Conservation (phyloP, 2,797 vertebrate genomes). For the Coilia nasus region DNA sequence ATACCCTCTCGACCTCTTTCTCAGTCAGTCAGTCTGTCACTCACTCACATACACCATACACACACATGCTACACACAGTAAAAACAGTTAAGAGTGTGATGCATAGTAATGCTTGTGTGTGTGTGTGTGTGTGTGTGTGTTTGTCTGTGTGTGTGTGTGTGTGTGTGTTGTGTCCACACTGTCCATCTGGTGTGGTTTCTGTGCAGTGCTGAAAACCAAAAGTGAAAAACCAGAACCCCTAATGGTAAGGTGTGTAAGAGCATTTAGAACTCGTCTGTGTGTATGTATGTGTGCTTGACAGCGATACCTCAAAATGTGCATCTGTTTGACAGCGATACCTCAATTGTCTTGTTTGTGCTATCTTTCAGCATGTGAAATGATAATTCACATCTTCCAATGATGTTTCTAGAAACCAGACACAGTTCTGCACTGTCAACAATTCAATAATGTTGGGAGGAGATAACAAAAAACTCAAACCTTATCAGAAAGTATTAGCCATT, state of each 20-base stretch:
- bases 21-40: not conserved
- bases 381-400: not conserved
- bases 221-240: conserved; percentile 4
- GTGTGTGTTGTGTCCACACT: conserved; percentile 9
- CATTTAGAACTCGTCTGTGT: conserved; percentile 23
- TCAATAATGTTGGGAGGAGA: too few relatives aligned
- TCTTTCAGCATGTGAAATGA: too few relatives aligned
- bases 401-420: not conserved
- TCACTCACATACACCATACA: not conserved
- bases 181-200: conserved; percentile 26
- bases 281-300: conserved; percentile 37
- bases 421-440: not conserved
- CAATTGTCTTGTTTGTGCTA: not conserved
- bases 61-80: not conserved
- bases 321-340: not conserved
- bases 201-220: conserved; percentile 15
- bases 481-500: too few relatives aligned
- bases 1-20: not conserved
- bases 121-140: not conserved
- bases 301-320: conserved; percentile 38
- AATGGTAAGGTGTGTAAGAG: conserved; percentile 5
- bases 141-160: not conserved
- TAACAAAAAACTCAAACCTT: too few relatives aligned
- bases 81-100: not conserved
- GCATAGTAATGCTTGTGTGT: not conserved